These are phyloP conservation scores for Chamaea fasciata DNA, from an alignment of 2,113 vertebrate species.

Conservation along the genomic window DNA sequence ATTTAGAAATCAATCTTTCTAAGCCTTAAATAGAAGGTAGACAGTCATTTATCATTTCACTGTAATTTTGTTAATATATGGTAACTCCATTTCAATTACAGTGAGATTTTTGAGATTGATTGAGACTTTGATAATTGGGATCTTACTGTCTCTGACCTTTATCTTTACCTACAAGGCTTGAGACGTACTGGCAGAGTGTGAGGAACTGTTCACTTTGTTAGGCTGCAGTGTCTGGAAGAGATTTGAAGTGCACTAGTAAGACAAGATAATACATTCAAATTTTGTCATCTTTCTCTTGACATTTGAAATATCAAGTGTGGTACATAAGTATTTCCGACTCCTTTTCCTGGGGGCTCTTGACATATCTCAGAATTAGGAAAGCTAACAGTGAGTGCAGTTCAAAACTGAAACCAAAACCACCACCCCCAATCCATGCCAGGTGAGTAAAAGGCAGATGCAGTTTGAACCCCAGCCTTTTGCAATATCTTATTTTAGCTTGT, in stretches of 20 bases:
- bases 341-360: not conserved
- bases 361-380: not conserved
- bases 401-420: not conserved
- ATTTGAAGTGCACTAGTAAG: not conserved
- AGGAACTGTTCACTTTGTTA: not conserved
- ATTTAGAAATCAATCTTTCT: not conserved
- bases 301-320: slow-evolving; percentile 17
- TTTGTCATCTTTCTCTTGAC: slow-evolving; percentile 27
- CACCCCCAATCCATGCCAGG: accelerated
- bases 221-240: not conserved
- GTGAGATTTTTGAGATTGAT: not conserved
- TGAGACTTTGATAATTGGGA: not conserved
- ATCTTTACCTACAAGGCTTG: not conserved
- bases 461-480: not conserved
- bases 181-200: not conserved
- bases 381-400: not conserved
- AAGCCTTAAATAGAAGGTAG: not conserved
- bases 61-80: not conserved
- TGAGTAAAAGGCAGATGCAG: not conserved
- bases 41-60: not conserved
- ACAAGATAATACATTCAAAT: not conserved
- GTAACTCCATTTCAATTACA: not conserved
- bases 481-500: not conserved
- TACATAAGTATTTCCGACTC: not conserved
- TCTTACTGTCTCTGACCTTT: not conserved